Evolutionary conservation across 2,797 vertebrate species (phyloP), one percentile per base, ranked within the genome.

Genomic region (Alcedo atthis): DNA sequence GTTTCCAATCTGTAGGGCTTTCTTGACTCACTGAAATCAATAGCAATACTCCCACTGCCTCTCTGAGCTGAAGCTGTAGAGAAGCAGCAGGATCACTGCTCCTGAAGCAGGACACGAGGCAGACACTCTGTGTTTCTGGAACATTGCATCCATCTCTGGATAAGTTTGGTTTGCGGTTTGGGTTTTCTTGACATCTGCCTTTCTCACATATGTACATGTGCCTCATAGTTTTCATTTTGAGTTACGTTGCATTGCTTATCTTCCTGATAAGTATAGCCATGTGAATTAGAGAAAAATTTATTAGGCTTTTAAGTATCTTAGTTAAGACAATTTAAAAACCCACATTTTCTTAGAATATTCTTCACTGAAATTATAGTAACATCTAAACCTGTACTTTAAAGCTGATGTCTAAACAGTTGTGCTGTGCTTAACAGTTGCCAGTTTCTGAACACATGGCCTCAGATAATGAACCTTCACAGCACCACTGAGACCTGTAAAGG

Each of bases 271-370:
- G 14, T 45, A 71, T 8, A 15, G 66, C 63, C 0, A 4, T 30
- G 25, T 51, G 49, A 93, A 79, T 73, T 46, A 68, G 55, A 76
- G 20, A 18, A 70, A 85, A 85, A 59, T 2, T 5, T 21, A 24
- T 62, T 87, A 55, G 20, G 30, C 45, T 92, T 87, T 92, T 67
- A 64, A 87, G 22, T 55, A 48, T 74, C 80, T 91, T 67, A 84
- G 24, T 86, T 80, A 93, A 78, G 49, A 46, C 30, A 42, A 18
- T 54, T 59, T 19, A 74, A 64, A n/a, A 62, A 6, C 1, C 6
- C 8, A 12, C 4, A 15, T 76, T 91, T 93, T 54, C 59, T 71
- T 51, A 22, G 69, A n/a, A n/a, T 7, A 46, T 45, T 82, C 51
- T 76, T 89, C 30, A 40, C 59, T 16, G 9, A 55, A 12, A 8